These are phyloP conservation scores for Syngnathus floridae DNA, from an alignment of 2,113 vertebrate species.

Conservation along the genomic window DNA sequence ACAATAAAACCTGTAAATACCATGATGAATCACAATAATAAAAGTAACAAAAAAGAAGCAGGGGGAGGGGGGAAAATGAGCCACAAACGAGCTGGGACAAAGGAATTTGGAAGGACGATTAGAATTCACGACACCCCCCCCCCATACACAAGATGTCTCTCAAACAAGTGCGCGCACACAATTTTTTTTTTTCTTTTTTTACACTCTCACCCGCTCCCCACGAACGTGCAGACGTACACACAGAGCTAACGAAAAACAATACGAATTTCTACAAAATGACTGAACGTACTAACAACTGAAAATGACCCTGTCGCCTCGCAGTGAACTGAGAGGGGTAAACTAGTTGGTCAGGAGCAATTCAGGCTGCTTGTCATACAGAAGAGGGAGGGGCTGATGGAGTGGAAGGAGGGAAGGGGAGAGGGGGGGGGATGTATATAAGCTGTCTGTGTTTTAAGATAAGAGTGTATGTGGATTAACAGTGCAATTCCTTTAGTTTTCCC, in stretches of 20 bases:
- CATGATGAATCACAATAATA: slow-evolving; percentile 71
- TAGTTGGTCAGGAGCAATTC: slow-evolving; percentile 79
- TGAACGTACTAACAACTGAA: slow-evolving; percentile 70
- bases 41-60: slow-evolving; percentile 53
- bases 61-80: slow-evolving; percentile 67
- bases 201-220: slow-evolving; percentile 40
- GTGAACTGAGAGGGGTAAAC: slow-evolving; percentile 65
- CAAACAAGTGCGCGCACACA: slow-evolving; percentile 21
- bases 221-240: slow-evolving; percentile 39
- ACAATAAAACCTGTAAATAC: slow-evolving; percentile 75
- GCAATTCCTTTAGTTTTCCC: slow-evolving; percentile 89
- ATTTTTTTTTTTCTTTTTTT: slow-evolving; percentile 9
- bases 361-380: slow-evolving; percentile 91
- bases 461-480: slow-evolving; percentile 87
- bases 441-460: slow-evolving; percentile 82
- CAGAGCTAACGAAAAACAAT: slow-evolving; percentile 53
- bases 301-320: slow-evolving; percentile 69
- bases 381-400: slow-evolving; percentile 72
- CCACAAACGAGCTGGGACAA: slow-evolving; percentile 69
- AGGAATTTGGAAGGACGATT: slow-evolving; percentile 71
- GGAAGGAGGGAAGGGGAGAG: slow-evolving; percentile 70
- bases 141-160: slow-evolving; percentile 35
- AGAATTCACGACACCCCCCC: slow-evolving; percentile 64
- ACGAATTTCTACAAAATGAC: slow-evolving; percentile 71
- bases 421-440: slow-evolving; percentile 71